Conservation (phyloP, 1,140 invertebrate genomes). For the Atta colombica region DNA sequence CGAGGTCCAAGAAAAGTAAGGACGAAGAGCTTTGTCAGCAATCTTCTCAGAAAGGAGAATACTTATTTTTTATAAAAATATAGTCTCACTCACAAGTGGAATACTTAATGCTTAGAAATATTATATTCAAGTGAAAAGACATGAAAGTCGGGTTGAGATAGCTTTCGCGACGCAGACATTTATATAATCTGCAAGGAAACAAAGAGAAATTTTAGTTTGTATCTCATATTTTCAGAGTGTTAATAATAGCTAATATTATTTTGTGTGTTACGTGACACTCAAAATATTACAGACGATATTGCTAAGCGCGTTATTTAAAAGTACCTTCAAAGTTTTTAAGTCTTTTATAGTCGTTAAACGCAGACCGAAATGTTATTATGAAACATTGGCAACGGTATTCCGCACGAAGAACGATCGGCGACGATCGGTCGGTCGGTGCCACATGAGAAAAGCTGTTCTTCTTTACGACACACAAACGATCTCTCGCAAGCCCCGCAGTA, state of each 20-base stretch:
- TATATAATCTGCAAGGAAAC: not conserved
- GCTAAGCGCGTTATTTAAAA: not conserved
- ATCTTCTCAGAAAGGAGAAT: slow-evolving; percentile 17
- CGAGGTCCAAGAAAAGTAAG: slow-evolving; percentile 15
- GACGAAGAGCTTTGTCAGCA: slow-evolving; percentile 33
- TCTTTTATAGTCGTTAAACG: slow-evolving; percentile 15
- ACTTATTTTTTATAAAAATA: slow-evolving; percentile 30
- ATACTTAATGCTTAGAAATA: slow-evolving; percentile 13
- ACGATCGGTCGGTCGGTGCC: slow-evolving; percentile 32
- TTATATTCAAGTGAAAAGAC: not conserved
- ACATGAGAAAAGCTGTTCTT: slow-evolving; percentile 10
- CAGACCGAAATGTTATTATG: slow-evolving; percentile 32
- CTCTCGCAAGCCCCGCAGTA: slow-evolving; percentile 52
- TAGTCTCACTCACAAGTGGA: not conserved
- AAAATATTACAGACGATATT: not conserved
- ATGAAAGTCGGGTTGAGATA: not conserved
- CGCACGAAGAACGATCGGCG: slow-evolving; percentile 29
- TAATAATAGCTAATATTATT: not conserved
- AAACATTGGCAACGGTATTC: slow-evolving; percentile 43
- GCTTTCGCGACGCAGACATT: not conserved
- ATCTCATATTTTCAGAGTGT: not conserved
- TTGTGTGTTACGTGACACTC: not conserved
- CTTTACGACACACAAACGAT: slow-evolving; percentile 57
- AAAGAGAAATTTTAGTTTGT: not conserved
- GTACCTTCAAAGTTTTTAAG: not conserved